Conservation (phyloP, 2,888 invertebrate species). For the Cephus sareptanus region DNA sequence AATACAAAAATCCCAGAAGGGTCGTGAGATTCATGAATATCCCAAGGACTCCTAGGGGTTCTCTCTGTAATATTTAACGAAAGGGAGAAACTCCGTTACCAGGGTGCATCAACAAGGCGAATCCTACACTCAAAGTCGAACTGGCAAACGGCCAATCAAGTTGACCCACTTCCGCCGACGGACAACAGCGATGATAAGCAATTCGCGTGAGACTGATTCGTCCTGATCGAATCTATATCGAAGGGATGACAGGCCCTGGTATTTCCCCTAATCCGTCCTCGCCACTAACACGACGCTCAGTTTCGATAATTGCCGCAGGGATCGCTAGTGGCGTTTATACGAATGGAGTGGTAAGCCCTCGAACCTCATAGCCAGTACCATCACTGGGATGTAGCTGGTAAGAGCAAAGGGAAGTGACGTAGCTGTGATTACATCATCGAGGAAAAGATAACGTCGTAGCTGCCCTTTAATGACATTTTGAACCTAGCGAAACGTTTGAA, state of each 20-base stretch:
- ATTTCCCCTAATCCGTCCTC: not conserved
- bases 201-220: conserved; percentile 5
- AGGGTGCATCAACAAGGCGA: conserved; percentile 1
- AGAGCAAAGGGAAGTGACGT: not conserved
- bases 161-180: conserved; percentile 19
- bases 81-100: not conserved
- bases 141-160: conserved; percentile 25
- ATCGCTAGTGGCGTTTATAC: not conserved
- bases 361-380: not conserved
- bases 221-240: not conserved
- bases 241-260: not conserved
- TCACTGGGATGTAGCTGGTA: not conserved
- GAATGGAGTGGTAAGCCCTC: not conserved
- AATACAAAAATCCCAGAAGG: not conserved
- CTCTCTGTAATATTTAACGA: not conserved
- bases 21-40: not conserved
- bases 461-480: not conserved
- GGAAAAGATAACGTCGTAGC: not conserved
- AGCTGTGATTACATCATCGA: not conserved
- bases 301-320: not conserved
- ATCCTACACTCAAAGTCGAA: conserved; percentile 8
- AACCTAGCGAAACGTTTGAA: not conserved
- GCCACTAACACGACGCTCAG: not conserved
- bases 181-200: conserved; percentile 2
- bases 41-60: not conserved